Evolutionary conservation across 2,113 vertebrate genomes (phyloP), one percentile per base, ranked within the genome.

Genomic region (Cinclus cinclus): DNA sequence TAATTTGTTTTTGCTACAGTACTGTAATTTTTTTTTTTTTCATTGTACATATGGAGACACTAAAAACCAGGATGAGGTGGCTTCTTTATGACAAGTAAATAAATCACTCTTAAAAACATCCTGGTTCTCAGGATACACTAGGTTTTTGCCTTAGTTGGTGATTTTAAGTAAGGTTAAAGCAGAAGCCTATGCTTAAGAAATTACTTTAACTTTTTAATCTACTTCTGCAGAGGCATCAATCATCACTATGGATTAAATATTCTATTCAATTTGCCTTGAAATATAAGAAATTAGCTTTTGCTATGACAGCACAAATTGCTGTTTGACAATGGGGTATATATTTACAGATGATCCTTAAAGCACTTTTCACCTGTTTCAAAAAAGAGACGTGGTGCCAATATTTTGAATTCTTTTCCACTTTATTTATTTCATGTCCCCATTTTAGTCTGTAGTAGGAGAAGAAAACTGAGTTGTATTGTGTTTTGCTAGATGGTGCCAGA

Each of bases 401-500:
- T 63, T 70, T 52, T 88, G 42, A 92, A 76, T 93, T 87, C 19
- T 79, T 33, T 79, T 81, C 27, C 35, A 39, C 35, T 52, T 46
- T 28, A 81, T 33, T 56, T 31, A 39, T 83, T 77, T 33, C 24
- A 62, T 49, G 31, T 52, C 35, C 35, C 25, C 15, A 7, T 83
- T 90, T 70, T 35, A 65, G 21, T 62, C 30, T 64, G 37, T 63
- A 20, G 37, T 77, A 1, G 7, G 75, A 44, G 25, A 27, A 70
- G 28, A 37, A 47, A 52, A 30, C 62, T 30, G 56, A 77, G 15
- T 53, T 93, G 35, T 47, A 11, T 52, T 58, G 24, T 65, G 22
- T 10, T 74, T 95, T 95, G 90, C 90, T 95, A 94, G 96, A 42
- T 96, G 90, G 90, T 95, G 95, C 88, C 80, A 95, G 80, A 95